These are phyloP conservation scores for Salvelinus namaycush DNA, from an alignment of 2,113 vertebrate species.

Conservation along the genomic window DNA sequence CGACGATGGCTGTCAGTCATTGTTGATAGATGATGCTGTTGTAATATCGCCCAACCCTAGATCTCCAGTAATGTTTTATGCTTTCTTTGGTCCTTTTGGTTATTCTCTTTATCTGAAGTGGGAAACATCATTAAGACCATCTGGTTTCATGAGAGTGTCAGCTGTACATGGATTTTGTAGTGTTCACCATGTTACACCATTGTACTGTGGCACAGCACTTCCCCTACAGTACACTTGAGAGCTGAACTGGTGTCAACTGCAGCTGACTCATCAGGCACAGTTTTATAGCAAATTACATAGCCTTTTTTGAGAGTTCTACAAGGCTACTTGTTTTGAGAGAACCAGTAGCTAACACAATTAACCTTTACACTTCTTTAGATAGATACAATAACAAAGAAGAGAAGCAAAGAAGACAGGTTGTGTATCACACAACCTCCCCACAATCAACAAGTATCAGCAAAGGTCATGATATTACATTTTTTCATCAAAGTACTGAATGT, in stretches of 20 bases:
- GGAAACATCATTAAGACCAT: neutral
- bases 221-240: neutral
- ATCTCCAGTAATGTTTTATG: neutral
- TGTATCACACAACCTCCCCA: neutral
- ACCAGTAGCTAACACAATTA: neutral
- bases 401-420: no score
- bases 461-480: neutral
- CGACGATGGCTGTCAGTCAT: no score
- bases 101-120: neutral
- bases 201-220: conserved; percentile 4
- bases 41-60: no score
- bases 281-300: neutral
- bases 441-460: neutral
- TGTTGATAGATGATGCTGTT: no score
- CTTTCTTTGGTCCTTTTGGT: neutral
- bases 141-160: neutral
- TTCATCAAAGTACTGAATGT: neutral
- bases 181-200: neutral
- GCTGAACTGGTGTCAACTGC: conserved; percentile 21
- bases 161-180: neutral
- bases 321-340: neutral
- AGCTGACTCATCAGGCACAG: conserved; percentile 18
- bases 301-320: neutral
- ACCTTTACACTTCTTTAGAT: neutral
- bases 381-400: conserved; percentile 11